phyloP scores from a whole-genome alignment of 2,888 invertebrate genomes.

The Sphaerophoria rueppellii region DNA sequence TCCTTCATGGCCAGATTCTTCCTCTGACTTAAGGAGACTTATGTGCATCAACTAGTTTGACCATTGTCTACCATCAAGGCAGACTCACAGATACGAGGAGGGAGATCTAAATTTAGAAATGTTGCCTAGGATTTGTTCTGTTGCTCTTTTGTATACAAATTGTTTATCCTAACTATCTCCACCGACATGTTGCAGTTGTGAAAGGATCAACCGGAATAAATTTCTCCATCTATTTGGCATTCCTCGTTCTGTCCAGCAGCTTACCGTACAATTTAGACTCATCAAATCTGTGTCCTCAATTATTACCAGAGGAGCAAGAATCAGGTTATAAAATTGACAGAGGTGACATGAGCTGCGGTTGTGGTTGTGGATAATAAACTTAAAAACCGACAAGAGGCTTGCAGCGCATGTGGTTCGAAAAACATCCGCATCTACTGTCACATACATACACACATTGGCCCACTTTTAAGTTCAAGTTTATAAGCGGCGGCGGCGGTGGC shows the following conservation, averaged over 20 bases:
- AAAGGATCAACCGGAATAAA: constrained; percentile 51
- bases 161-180: constrained; percentile 24
- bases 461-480: constrained; percentile 71
- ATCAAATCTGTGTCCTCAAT: constrained; percentile 41
- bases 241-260: constrained; percentile 22
- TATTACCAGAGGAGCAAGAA: constrained; percentile 8
- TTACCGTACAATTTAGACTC: constrained; percentile 8
- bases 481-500: not conserved
- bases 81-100: not conserved
- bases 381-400: constrained; percentile 55
- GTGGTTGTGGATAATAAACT: constrained; percentile 41
- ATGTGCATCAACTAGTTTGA: constrained; percentile 60
- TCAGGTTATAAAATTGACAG: constrained; percentile 14
- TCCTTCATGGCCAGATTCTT: constrained; percentile 32
- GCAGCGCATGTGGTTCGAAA: constrained; percentile 41
- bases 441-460: constrained; percentile 31
- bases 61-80: constrained; percentile 50
- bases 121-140: constrained; percentile 21
- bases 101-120: constrained; percentile 65
- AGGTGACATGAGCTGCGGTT: not conserved
- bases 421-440: constrained; percentile 40
- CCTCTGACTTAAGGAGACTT: constrained; percentile 42
- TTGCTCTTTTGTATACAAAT: constrained; percentile 30
- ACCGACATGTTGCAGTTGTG: constrained; percentile 23
- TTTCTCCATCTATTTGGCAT: constrained; percentile 52